phyloP scores from a whole-genome alignment of 2,113 vertebrate genomes.

The Neodon shergylaensis region DNA sequence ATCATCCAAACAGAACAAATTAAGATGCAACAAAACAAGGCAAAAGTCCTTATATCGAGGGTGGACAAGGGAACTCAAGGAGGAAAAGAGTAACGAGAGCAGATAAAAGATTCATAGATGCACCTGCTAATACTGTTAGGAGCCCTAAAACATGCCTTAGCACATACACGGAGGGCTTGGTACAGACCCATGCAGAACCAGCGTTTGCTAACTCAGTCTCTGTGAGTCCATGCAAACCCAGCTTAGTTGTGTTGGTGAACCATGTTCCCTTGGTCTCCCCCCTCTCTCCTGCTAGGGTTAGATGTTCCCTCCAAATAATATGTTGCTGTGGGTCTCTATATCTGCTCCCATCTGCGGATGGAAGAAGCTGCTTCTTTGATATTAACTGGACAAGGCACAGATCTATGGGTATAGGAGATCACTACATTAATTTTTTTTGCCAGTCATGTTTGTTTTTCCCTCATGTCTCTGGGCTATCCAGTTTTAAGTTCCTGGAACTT shows the following conservation, averaged over 20 bases:
- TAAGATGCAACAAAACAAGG: neutral
- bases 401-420: neutral
- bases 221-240: no score
- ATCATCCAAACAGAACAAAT: neutral
- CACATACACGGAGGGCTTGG: neutral
- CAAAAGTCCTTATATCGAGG: neutral
- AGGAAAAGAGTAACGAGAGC: neutral
- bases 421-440: neutral
- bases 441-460: neutral
- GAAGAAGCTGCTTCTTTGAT: neutral
- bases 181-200: neutral
- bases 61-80: neutral
- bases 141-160: neutral
- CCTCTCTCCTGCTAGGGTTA: neutral
- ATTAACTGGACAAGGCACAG: neutral
- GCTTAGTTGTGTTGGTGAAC: neutral
- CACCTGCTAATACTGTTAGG: neutral
- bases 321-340: neutral
- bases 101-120: neutral
- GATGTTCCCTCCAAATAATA: neutral
- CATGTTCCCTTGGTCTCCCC: neutral
- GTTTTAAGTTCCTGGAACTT: neutral
- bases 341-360: neutral
- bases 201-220: neutral
- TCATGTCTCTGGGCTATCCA: neutral